phyloP scores from a whole-genome alignment of 2,888 invertebrate species.

The Clepsis dumicolana region DNA sequence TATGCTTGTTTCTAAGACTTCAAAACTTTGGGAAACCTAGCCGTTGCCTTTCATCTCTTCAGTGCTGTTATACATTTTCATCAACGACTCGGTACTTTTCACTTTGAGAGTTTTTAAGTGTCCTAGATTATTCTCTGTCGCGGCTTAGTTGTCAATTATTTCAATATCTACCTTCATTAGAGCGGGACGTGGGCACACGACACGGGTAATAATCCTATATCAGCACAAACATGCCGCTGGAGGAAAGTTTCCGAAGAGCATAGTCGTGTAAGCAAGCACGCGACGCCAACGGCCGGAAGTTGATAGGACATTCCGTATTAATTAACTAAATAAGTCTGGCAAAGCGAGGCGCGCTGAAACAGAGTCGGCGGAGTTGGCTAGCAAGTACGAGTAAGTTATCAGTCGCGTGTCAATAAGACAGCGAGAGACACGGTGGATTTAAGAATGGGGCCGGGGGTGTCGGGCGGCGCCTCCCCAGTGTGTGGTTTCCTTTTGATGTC shows the following conservation, averaged over 20 bases:
- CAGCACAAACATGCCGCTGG: slow-evolving; percentile 48
- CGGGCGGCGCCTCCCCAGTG: slow-evolving; percentile 79
- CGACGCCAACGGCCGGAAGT: slow-evolving; percentile 74
- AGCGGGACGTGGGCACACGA: slow-evolving; percentile 22
- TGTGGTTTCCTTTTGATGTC: slow-evolving; percentile 87
- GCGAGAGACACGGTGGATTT: slow-evolving; percentile 80
- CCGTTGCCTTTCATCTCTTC: slow-evolving; percentile 62
- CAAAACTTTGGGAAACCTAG: slow-evolving; percentile 69
- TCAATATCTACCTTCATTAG: slow-evolving; percentile 42
- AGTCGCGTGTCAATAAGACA: slow-evolving; percentile 86
- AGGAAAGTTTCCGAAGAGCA: slow-evolving; percentile 77
- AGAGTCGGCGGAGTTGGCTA: slow-evolving; percentile 72
- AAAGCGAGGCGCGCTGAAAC: slow-evolving; percentile 75
- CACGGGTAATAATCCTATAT: slow-evolving; percentile 41
- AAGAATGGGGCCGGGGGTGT: slow-evolving; percentile 76
- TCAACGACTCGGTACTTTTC: slow-evolving; percentile 38
- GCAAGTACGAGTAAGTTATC: slow-evolving; percentile 82
- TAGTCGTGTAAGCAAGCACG: slow-evolving; percentile 72
- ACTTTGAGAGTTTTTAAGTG: slow-evolving; percentile 43
- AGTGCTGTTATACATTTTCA: slow-evolving; percentile 57
- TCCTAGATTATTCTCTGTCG: slow-evolving; percentile 42
- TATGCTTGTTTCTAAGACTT: slow-evolving; percentile 72
- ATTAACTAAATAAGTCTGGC: slow-evolving; percentile 85
- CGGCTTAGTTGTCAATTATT: slow-evolving; percentile 40
- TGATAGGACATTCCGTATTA: slow-evolving; percentile 85